Conservation (phyloP, 1,140 invertebrate species). For the Lepidostoma basale region DNA sequence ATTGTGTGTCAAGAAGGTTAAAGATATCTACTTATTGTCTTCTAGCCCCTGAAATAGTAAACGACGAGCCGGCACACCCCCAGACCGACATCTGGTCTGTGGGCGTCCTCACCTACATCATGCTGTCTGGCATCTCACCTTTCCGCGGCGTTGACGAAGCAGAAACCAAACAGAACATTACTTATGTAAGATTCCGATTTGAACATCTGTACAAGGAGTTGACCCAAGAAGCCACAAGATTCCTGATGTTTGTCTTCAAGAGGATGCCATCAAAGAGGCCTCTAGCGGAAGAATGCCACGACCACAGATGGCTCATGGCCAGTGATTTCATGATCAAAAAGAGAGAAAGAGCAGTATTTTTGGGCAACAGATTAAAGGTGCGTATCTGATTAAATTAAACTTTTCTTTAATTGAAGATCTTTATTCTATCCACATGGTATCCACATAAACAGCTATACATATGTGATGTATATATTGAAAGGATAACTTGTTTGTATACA, state of each 20-base stretch:
- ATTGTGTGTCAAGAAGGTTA: slow-evolving; percentile 26
- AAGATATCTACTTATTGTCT: slow-evolving; percentile 36
- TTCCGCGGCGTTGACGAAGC: slow-evolving; percentile 83
- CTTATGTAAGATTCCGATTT: slow-evolving; percentile 91
- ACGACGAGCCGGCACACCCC: slow-evolving; percentile 82
- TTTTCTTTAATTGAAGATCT: not conserved
- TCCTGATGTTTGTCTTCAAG: slow-evolving; percentile 95
- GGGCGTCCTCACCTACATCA: slow-evolving; percentile 90
- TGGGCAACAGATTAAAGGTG: slow-evolving; percentile 80
- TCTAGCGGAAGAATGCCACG: slow-evolving; percentile 89
- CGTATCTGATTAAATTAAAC: too few relatives aligned
- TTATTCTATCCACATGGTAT: not conserved
- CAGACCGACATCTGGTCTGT: slow-evolving; percentile 97
- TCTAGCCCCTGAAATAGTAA: slow-evolving; percentile 90
- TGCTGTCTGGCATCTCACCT: slow-evolving; percentile 92
- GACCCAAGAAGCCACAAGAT: slow-evolving; percentile 91
- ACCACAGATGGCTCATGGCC: slow-evolving; percentile 92
- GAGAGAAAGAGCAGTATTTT: slow-evolving; percentile 84
- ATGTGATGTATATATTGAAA: not conserved
- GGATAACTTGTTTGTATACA: slow-evolving; percentile 49
- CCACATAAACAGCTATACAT: too few relatives aligned
- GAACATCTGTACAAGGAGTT: slow-evolving; percentile 94
- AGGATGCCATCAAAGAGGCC: slow-evolving; percentile 92
- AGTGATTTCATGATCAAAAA: slow-evolving; percentile 93
- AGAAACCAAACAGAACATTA: slow-evolving; percentile 90